Base-by-base conservation (phyloP, 2,888 invertebrate species). In the Amorpha juglandis region DNA sequence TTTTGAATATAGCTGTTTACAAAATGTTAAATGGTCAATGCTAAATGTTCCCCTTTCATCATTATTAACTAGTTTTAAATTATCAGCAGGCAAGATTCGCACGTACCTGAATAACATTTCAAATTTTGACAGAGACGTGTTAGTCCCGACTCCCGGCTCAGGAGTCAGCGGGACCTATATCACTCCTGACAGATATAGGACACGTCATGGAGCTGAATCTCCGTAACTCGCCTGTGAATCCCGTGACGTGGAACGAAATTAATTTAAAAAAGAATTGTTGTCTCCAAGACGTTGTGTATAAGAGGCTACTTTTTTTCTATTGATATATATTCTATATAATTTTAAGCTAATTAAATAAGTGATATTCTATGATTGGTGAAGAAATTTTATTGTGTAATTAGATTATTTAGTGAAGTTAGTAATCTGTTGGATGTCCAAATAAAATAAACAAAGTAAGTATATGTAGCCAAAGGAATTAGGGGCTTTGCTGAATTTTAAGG, bases 111-210 rank as follows among this genome's bases (percentile, higher is more conserved):
- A 62, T 66, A 45, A 62, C 66, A 45, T 62, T 42, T 47, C 66
- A 66, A 63, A 47, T 50, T 42, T 63, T 52, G 50, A 52, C 63
- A 69, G 63, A 68, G 68, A 64, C 65, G 55, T 66, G 64, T 77
- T 75, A 71, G 69, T 27, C 27, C 27, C 27, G 4, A 27, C 27
- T 67, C 35, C 70, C 68, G 67, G 71, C 71, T 71, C 70, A 68
- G 71, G 74, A 77, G 70, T 71, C 78, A 68, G 70, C 68, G 65
- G 62, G 69, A 76, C 71, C 76, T 77, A 67, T 67, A 73, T 76
- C 76, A 77, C 63, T 62, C 66, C 71, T 76, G 76, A 76, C 78
- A 76, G 58, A 69, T 76, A 68, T 74, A 71, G 78, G 76, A 67
- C 74, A 63, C 66, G 50, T 53, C 66, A 51, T 62, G 70, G 19